A percentile compares a stretch with the other conserved stretches of the same genome.
Conservation (phyloP, 2,888 invertebrate genomes). For the Odontothrips loti region DNA sequence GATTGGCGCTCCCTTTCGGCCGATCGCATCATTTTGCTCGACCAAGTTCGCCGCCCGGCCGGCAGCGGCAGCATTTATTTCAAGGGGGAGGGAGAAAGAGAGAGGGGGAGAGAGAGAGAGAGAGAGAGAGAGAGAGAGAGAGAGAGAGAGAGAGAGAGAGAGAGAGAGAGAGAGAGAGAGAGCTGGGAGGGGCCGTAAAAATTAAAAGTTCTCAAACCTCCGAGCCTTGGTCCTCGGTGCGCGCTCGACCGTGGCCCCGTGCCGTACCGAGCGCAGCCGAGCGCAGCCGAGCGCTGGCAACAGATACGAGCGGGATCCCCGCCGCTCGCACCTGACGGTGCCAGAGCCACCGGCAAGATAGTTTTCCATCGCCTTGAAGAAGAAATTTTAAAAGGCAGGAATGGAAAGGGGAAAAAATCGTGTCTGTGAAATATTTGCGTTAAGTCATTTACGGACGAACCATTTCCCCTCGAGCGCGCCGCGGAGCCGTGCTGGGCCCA, state of each 20-base stretch:
- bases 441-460: no score
- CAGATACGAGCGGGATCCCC: no score
- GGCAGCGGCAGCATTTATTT: not conserved
- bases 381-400: no score
- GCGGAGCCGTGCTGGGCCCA: not conserved
- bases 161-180: not conserved
- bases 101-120: no score
- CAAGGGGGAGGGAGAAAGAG: no score
- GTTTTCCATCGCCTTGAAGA: no score
- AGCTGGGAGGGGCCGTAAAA: not conserved
- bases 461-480: not conserved
- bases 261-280: no score
- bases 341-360: no score
- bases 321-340: no score
- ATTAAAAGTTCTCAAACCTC: constrained; percentile 19
- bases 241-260: no score
- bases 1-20: not conserved
- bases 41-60: not conserved
- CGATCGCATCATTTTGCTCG: constrained; percentile 16
- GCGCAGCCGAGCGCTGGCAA: no score
- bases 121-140: no score
- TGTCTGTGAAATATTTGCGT: not conserved
- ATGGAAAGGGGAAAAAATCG: not conserved
- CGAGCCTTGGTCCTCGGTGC: not conserved
- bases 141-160: not conserved